phyloP scores from a whole-genome alignment of 2,888 invertebrate species.

The Molorchus minor region DNA sequence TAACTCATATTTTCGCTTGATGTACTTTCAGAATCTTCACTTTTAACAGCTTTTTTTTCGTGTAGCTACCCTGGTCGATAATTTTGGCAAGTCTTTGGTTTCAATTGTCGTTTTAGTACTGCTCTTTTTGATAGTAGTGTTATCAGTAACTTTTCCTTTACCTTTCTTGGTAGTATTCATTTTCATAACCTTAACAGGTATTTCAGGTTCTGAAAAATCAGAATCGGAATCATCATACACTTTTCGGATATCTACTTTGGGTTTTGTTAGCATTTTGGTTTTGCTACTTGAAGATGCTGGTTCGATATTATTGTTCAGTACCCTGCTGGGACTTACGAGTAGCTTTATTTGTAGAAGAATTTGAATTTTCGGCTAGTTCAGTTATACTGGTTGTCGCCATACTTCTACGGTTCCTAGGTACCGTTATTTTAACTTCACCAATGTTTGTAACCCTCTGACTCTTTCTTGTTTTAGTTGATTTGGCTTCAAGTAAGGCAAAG shows the following conservation, averaged over 20 bases:
- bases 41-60: neutral
- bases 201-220: conserved; percentile 13
- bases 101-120: conserved; percentile 2
- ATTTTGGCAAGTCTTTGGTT: neutral
- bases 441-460: conserved; percentile 21
- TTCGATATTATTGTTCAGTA: conserved; percentile 16
- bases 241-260: neutral
- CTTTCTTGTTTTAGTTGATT: conserved; percentile 38
- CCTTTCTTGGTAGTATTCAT: neutral
- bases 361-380: conserved; percentile 18
- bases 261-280: neutral
- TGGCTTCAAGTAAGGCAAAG: conserved; percentile 41
- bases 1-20: neutral
- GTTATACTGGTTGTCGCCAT: conserved; percentile 28
- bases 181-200: neutral
- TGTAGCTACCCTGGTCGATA: conserved; percentile 5
- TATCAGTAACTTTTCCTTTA: neutral
- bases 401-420: conserved; percentile 38
- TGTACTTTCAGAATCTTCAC: neutral
- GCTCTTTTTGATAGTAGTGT: neutral
- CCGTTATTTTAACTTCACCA: conserved; percentile 36
- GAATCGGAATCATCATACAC: conserved; percentile 5
- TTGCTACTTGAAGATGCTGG: neutral
- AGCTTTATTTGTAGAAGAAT: neutral
- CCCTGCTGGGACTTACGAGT: conserved; percentile 16